Conservation (phyloP, 2,113 vertebrate genomes). For the Micronycteris hirsuta region DNA sequence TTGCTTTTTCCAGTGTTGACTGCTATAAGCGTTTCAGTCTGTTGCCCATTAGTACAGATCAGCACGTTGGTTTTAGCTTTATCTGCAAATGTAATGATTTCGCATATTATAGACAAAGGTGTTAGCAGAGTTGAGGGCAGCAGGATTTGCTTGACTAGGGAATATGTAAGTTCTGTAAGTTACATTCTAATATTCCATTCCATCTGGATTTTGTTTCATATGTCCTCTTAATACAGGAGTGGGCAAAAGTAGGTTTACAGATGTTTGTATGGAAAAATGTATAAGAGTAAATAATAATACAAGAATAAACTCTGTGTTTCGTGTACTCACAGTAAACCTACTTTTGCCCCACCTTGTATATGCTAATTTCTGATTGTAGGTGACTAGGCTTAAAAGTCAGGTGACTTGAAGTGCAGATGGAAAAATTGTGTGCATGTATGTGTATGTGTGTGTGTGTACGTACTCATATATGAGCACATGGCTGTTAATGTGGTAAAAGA, state of each 20-base stretch:
- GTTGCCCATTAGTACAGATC: neutral
- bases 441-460: fast-evolving
- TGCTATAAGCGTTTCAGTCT: slow-evolving; percentile 23
- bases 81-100: neutral
- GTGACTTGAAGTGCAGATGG: neutral
- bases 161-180: neutral
- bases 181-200: slow-evolving; percentile 7
- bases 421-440: neutral
- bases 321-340: neutral
- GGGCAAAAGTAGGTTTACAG: neutral
- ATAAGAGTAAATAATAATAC: neutral
- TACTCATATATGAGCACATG: neutral
- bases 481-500: neutral
- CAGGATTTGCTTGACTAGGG: slow-evolving; percentile 16
- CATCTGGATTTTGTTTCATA: neutral
- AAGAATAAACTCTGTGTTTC: neutral
- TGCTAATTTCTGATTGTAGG: neutral
- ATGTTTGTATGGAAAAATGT: neutral
- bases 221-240: neutral
- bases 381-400: neutral
- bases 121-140: neutral
- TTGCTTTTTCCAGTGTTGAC: slow-evolving; percentile 1
- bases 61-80: slow-evolving; percentile 10
- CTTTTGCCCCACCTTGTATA: neutral
- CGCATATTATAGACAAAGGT: neutral